These are phyloP conservation scores for Toxotes lorentzi DNA, from an alignment of 2,797 vertebrate genomes.

Conservation along the genomic window DNA sequence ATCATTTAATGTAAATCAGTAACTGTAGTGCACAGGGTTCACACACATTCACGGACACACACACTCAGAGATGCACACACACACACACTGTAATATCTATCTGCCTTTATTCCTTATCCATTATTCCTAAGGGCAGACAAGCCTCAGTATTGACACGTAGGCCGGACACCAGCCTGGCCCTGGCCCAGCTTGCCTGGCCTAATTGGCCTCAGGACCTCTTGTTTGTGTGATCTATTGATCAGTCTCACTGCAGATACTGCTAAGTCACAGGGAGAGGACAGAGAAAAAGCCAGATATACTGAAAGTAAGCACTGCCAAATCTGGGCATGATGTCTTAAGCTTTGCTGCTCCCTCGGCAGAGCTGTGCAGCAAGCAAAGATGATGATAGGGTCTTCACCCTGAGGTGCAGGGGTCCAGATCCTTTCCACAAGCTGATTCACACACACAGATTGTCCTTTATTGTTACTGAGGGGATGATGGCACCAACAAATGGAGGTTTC, in stretches of 20 bases:
- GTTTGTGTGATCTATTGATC: slow-evolving; percentile 81
- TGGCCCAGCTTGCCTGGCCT: slow-evolving; percentile 60
- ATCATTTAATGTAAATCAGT: slow-evolving; percentile 63
- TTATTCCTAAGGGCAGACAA: slow-evolving; percentile 68
- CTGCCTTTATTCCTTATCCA: slow-evolving; percentile 57
- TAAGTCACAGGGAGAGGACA: slow-evolving; percentile 65
- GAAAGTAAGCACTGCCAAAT: slow-evolving; percentile 67
- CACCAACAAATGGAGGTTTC: slow-evolving; percentile 74
- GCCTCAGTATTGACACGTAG: slow-evolving; percentile 71
- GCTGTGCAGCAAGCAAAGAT: slow-evolving; percentile 53
- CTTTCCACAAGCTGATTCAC: slow-evolving; percentile 65
- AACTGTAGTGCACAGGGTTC: slow-evolving; percentile 11
- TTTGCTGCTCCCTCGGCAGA: slow-evolving; percentile 51
- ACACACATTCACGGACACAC: background rate
- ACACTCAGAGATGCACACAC: background rate
- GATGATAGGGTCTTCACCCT: slow-evolving; percentile 70
- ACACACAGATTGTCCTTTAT: slow-evolving; percentile 76
- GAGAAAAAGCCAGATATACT: slow-evolving; percentile 57
- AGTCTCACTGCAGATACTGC: slow-evolving; percentile 65
- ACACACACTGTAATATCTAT: slow-evolving; percentile 21
- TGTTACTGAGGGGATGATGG: slow-evolving; percentile 68
- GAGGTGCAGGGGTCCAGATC: slow-evolving; percentile 65
- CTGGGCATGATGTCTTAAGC: slow-evolving; percentile 73
- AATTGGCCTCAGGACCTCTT: slow-evolving; percentile 81
- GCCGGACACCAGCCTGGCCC: slow-evolving; percentile 64